A percentile compares a stretch with the other conserved stretches of the same genome.
These are phyloP conservation scores for Saccostrea cuccullata DNA, from an alignment of 1,140 invertebrate genomes.

Conservation along the genomic window DNA sequence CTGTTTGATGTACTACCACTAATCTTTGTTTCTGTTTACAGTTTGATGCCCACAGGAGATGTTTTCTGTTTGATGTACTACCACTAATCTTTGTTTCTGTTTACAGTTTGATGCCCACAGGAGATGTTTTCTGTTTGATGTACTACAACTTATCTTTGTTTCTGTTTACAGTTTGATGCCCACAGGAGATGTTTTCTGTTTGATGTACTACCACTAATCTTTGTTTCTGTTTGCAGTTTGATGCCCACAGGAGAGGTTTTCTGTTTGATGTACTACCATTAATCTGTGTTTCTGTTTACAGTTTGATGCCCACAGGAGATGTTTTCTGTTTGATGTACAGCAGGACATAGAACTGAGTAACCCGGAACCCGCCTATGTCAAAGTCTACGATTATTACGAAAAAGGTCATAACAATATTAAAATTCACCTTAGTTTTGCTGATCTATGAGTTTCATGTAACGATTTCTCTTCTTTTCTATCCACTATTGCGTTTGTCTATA, in stretches of 20 bases:
- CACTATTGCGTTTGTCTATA: too few relatives aligned
- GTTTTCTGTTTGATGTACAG: slow-evolving; percentile 91
- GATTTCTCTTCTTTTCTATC: too few relatives aligned
- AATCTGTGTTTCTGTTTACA: slow-evolving; percentile 73
- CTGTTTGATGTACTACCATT: slow-evolving; percentile 84
- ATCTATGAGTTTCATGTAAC: too few relatives aligned
- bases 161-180: slow-evolving; percentile 82
- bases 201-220: too few relatives aligned
- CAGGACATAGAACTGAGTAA: slow-evolving; percentile 91
- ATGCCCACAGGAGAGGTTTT: slow-evolving; percentile 87
- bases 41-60: slow-evolving; percentile 83
- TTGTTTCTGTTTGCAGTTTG: slow-evolving; percentile 77
- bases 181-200: slow-evolving; percentile 80
- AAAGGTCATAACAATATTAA: slow-evolving; percentile 81
- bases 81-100: too few relatives aligned
- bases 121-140: slow-evolving; percentile 83
- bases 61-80: slow-evolving; percentile 89
- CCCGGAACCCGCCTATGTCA: slow-evolving; percentile 90
- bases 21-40: too few relatives aligned
- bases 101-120: slow-evolving; percentile 79
- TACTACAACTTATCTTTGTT: too few relatives aligned
- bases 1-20: slow-evolving; percentile 84
- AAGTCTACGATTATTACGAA: slow-evolving; percentile 95
- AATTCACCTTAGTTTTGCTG: too few relatives aligned
- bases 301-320: slow-evolving; percentile 86